Evolutionary conservation across 2,888 invertebrate genomes (phyloP), one percentile per base, ranked within the genome.

Genomic region (Unio pictorum): DNA sequence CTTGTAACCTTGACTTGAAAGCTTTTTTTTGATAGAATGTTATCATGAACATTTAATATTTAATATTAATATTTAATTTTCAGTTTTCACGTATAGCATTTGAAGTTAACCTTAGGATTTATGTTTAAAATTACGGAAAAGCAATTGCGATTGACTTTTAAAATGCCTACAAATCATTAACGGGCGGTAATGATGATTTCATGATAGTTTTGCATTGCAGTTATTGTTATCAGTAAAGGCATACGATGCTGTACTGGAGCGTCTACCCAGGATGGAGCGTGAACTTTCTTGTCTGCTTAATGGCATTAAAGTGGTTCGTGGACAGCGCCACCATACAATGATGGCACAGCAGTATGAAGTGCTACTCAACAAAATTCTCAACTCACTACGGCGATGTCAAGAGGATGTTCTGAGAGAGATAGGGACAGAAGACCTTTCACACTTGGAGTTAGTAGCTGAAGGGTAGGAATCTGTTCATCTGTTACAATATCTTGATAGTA

Each of bases 301-400:
- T 74, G 93, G 95, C 86, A 96, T 97, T 80, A 93, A 94, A 91
- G 94, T 97, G 71, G 94, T 84, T 17, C 84, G 87, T 74, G 92
- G 96, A 87, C 96, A 96, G 91, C 96, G 96, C 89, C 95, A 96
- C 93, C 96, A 82, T 0, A 95, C 95, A 90, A 94, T 96, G 71
- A 94, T 96, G 89, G 97, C 95, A 0, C 93, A 93, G 63, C 94
- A 94, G 81, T 97, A 97, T 90, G 96, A 96, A 87, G 93, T 93
- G 72, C 94, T 97, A 88, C 91, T 98, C 57, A 92, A 94, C 68
- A 94, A 95, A 86, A 91, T 98, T 66, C 95, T 95, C 3, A 96
- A 97, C 0, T 94, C 95, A 0, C 91, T 98, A 34, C 94, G 95
- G 28, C 95, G 96, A 89, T 94, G 93, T 86, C 91, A 93, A 68